A percentile compares a stretch with the other conserved stretches of the same genome.
Conservation (phyloP, 2,797 vertebrate genomes). For the Karalla daura region DNA sequence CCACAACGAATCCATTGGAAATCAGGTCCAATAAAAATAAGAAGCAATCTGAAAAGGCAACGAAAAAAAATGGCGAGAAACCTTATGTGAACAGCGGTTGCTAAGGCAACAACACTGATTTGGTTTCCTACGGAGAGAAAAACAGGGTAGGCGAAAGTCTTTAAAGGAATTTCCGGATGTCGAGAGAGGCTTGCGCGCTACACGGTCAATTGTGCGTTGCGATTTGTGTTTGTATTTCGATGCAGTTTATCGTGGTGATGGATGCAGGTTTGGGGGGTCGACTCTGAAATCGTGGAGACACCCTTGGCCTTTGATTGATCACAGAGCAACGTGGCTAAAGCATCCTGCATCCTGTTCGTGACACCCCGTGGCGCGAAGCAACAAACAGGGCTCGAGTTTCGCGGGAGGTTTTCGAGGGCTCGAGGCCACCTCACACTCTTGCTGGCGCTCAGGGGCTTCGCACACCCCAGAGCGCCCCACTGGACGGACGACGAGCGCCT, state of each 20-base stretch:
- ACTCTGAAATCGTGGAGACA: slow-evolving; percentile 48
- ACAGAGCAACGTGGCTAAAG: slow-evolving; percentile 59
- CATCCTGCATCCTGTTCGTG: slow-evolving; percentile 48
- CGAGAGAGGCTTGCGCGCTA: slow-evolving; percentile 55
- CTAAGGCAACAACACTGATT: slow-evolving; percentile 77
- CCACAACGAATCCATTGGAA: slow-evolving; percentile 25
- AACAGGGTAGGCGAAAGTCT: slow-evolving; percentile 41
- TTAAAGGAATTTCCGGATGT: slow-evolving; percentile 50
- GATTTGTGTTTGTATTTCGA: slow-evolving; percentile 23
- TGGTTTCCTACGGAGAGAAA: slow-evolving; percentile 63
- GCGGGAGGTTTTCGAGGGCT: slow-evolving; percentile 12
- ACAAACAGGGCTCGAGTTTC: slow-evolving; percentile 38
- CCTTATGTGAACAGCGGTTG: slow-evolving; percentile 52
- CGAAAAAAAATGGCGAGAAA: slow-evolving; percentile 48
- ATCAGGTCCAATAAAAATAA: slow-evolving; percentile 36
- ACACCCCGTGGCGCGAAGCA: slow-evolving; percentile 35
- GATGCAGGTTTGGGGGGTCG: slow-evolving; percentile 31
- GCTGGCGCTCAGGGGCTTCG: slow-evolving; percentile 12
- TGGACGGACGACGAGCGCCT: slow-evolving; percentile 30
- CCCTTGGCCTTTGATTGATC: slow-evolving; percentile 63
- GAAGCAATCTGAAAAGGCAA: slow-evolving; percentile 56
- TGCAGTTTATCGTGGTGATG: slow-evolving; percentile 26
- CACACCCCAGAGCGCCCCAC: slow-evolving; percentile 1
- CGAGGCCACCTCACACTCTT: slow-evolving; percentile 10
- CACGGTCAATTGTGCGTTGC: slow-evolving; percentile 51